These are phyloP conservation scores for Mimumesa dahlbomi DNA, from an alignment of 2,888 invertebrate genomes.

Conservation along the genomic window DNA sequence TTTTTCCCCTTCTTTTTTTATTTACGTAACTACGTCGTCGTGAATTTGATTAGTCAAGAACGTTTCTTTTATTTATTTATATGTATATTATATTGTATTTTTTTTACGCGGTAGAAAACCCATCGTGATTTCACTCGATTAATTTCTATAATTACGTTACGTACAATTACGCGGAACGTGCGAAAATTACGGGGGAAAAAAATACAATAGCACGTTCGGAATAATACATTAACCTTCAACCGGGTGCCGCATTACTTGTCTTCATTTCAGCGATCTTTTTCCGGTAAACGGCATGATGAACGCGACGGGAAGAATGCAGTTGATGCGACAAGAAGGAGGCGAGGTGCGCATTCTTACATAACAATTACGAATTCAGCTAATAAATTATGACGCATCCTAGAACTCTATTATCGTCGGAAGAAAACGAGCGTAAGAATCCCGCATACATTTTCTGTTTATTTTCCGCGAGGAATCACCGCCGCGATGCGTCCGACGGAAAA, in stretches of 20 bases:
- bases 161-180: not conserved
- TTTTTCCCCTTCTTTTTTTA: too few species aligned
- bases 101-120: too few species aligned
- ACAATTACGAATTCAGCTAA: constrained; percentile 47
- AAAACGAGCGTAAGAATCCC: constrained; percentile 3
- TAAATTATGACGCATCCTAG: constrained; percentile 31
- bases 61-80: too few species aligned
- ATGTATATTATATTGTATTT: too few species aligned
- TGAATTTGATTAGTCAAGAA: too few species aligned
- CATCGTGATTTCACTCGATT: too few species aligned
- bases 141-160: constrained; percentile 21
- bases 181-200: constrained; percentile 17
- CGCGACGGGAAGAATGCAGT: constrained; percentile 58
- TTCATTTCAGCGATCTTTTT: constrained; percentile 47
- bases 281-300: constrained; percentile 35
- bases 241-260: constrained; percentile 30
- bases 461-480: not conserved
- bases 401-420: not conserved
- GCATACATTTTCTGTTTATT: not conserved
- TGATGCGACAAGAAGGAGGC: constrained; percentile 35
- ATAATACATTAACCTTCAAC: constrained; percentile 57
- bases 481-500: constrained; percentile 29
- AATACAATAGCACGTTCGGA: constrained; percentile 7
- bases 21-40: too few species aligned
- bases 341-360: constrained; percentile 50